Percentiles rank a stretch among this genome's conserved stretches.
phyloP scores from a whole-genome alignment of 2,797 vertebrate species.

The Spea hammondii region DNA sequence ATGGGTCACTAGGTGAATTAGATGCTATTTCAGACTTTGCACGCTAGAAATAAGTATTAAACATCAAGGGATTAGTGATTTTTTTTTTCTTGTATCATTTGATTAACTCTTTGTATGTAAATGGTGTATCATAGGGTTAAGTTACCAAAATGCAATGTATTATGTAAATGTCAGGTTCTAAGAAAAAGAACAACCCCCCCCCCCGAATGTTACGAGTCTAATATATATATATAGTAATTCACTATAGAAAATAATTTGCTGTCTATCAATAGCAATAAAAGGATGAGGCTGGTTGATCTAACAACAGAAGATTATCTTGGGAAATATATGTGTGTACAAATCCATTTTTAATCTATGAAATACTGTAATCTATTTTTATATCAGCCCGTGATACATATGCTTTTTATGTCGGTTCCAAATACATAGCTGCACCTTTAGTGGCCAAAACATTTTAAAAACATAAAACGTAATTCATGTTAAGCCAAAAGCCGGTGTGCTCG shows the following conservation, averaged over 20 bases:
- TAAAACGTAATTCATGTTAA: too few relatives aligned
- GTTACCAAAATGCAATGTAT: too few relatives aligned
- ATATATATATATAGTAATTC: slow-evolving; percentile 39
- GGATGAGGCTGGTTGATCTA: slow-evolving; percentile 36
- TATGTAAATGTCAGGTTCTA: slow-evolving; percentile 29
- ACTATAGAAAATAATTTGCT: slow-evolving; percentile 39
- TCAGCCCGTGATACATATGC: slow-evolving; percentile 50
- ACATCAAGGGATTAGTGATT: too few relatives aligned
- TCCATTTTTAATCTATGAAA: slow-evolving; percentile 69
- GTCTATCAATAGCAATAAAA: slow-evolving; percentile 42
- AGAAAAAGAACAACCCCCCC: slow-evolving; percentile 3
- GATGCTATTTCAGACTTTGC: too few relatives aligned
- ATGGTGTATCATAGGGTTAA: too few relatives aligned
- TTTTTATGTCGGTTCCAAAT: neutral
- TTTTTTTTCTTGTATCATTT: too few relatives aligned
- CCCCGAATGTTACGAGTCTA: neutral
- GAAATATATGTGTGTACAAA: slow-evolving; percentile 61
- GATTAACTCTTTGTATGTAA: too few relatives aligned
- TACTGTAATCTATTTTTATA: slow-evolving; percentile 66
- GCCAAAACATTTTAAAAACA: too few relatives aligned
- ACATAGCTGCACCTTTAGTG: neutral
- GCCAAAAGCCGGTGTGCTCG: too few relatives aligned
- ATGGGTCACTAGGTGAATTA: too few relatives aligned
- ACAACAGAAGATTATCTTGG: slow-evolving; percentile 39
- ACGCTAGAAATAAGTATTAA: too few relatives aligned